Percentiles rank a stretch among this genome's conserved stretches.
These are phyloP conservation scores for Panopea generosa DNA, from an alignment of 2,888 invertebrate genomes.

Conservation along the genomic window DNA sequence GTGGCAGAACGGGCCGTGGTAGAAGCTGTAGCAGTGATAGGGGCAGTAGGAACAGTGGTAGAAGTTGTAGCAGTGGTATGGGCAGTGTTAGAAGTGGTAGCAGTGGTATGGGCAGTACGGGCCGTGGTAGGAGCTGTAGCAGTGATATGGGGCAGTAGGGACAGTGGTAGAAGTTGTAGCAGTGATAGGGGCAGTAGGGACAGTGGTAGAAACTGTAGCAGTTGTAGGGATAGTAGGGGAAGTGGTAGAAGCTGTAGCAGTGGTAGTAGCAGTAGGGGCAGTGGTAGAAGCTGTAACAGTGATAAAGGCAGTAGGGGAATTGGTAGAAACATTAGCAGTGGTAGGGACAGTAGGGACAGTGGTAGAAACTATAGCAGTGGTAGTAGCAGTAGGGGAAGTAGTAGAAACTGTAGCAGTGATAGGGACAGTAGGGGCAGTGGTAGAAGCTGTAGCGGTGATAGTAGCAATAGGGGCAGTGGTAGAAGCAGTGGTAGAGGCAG, in stretches of 20 bases:
- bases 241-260: not conserved
- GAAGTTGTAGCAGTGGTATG: not conserved
- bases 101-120: too few relatives aligned
- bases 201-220: constrained; percentile 10
- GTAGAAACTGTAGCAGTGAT: too few relatives aligned
- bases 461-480: constrained; percentile 4
- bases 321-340: not conserved
- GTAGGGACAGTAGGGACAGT: constrained; percentile 1
- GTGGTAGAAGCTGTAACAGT: too few relatives aligned
- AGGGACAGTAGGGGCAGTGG: constrained; percentile 4
- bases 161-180: not conserved
- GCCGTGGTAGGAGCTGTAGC: not conserved
- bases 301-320: not conserved
- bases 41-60: not conserved
- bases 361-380: too few relatives aligned
- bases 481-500: too few relatives aligned
- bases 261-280: constrained; percentile 6
- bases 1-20: not conserved
- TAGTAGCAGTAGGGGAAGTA: not conserved
- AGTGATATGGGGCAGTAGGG: not conserved
- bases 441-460: not conserved
- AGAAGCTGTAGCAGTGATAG: not conserved
- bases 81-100: constrained; percentile 2
- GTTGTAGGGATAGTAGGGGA: too few relatives aligned
- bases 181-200: not conserved